A percentile compares a stretch with the other conserved stretches of the same genome.
These are phyloP conservation scores for Rhincodon typus DNA, from an alignment of 2,797 vertebrate species.

Conservation along the genomic window DNA sequence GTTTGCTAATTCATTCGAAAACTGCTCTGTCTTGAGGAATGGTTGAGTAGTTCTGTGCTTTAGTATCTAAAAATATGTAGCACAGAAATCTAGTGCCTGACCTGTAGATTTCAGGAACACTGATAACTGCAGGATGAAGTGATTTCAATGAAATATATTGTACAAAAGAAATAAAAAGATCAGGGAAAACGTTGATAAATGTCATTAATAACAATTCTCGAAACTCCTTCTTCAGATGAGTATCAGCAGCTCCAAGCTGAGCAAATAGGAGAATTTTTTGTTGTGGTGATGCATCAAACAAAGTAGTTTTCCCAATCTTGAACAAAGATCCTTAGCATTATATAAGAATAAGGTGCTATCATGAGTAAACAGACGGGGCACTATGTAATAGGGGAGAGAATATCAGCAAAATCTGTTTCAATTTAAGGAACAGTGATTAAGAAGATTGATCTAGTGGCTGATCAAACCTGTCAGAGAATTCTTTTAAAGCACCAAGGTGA, in stretches of 20 bases:
- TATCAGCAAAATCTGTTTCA: constrained; percentile 7
- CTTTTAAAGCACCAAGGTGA: background rate
- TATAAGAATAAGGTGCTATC: background rate
- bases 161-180: background rate
- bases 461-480: background rate
- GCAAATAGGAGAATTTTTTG: background rate
- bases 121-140: background rate
- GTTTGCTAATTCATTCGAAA: background rate
- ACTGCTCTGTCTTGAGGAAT: background rate
- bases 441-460: background rate
- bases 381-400: background rate
- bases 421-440: background rate
- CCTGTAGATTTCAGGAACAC: background rate
- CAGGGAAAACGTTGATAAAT: background rate
- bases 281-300: background rate
- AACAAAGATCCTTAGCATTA: background rate
- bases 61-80: background rate
- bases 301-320: constrained; percentile 14
- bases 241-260: background rate
- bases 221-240: background rate
- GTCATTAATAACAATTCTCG: background rate
- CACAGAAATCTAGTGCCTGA: background rate
- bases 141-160: background rate
- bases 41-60: background rate
- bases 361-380: background rate